Base-by-base conservation (phyloP, 2,888 invertebrate genomes). In the Epiblema foenella region DNA sequence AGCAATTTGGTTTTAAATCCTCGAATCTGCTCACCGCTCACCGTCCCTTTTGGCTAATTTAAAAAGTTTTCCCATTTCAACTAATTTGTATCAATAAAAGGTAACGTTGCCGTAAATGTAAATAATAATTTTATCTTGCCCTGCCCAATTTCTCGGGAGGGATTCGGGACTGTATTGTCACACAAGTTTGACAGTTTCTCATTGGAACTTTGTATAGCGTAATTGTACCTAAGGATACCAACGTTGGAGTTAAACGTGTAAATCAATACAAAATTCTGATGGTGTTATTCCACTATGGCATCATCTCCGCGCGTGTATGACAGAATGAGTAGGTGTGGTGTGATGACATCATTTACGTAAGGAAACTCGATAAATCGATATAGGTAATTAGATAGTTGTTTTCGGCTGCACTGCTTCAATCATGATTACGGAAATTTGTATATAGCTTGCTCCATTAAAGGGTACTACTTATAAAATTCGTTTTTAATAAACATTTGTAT, bases 21-120 rank as follows among this genome's bases (percentile, higher is more conserved):
- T 33, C 54, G 59, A 66, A 65, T 60, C 58, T 58, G 64, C 58
- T 60, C 54, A 66, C 65, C 33, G 70, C 39, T 70, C 69, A 42
- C 62, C 66, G 66, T 49, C 56, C 71, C 62, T 4, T 54, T 33
- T n/a, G 49, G 56, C 70, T 71, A 67, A 71, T 71, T 71, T 71
- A 62, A 67, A 71, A 71, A 71, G 62, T 71, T 71, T 71, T 66
- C 71, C 56, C 60, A 66, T 70, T 66, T 49, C 60, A 39, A 49
- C 60, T 60, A 67, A 71, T 67, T 71, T 62, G 67, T 71, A 71
- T 71, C 71, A 71, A 71, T 71, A 66, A 39, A 56, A 51, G 49
- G 65, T 46, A 33, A 46, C 37, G 62, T 71, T 71, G 67, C 39
- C 24, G 65, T 62, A 62, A 71, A 71, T 71, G 67, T 71, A 67